Evolutionary conservation across 2,797 vertebrate species (phyloP).

Genomic region (Delichon dasypus): DNA sequence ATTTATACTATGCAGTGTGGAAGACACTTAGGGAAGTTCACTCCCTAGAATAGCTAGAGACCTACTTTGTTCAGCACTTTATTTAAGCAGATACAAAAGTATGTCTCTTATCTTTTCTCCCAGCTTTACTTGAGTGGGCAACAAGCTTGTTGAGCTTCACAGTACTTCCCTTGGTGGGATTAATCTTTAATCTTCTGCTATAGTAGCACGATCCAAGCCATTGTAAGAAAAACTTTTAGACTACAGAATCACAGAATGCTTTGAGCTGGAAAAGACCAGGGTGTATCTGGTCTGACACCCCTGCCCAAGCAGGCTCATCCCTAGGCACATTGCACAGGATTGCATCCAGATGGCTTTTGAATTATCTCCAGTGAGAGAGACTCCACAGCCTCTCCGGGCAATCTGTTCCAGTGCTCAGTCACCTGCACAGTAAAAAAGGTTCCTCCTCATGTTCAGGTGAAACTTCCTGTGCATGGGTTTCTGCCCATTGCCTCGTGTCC

Average conservation of each 20-base stretch:
- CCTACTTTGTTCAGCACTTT: not conserved
- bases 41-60: not conserved
- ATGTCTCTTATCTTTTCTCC: not conserved
- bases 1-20: not conserved
- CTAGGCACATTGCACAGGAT: not conserved
- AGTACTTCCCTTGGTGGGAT: not conserved
- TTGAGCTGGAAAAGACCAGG: not conserved
- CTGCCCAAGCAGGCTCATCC: not conserved
- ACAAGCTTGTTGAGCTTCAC: not conserved
- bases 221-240: not conserved
- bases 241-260: not conserved
- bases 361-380: not conserved
- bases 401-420: not conserved
- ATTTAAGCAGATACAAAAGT: not conserved
- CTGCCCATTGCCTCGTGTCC: fast-evolving
- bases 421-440: not conserved
- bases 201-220: not conserved
- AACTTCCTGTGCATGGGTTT: not conserved
- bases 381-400: not conserved
- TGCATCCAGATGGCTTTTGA: not conserved
- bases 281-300: not conserved
- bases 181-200: not conserved
- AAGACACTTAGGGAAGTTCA: not conserved
- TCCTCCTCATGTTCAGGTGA: not conserved
- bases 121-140: not conserved